Percentiles rank a stretch among this genome's conserved stretches.
These are phyloP conservation scores for Uloborus plumipes DNA, from an alignment of 2,888 invertebrate species.

Conservation along the genomic window DNA sequence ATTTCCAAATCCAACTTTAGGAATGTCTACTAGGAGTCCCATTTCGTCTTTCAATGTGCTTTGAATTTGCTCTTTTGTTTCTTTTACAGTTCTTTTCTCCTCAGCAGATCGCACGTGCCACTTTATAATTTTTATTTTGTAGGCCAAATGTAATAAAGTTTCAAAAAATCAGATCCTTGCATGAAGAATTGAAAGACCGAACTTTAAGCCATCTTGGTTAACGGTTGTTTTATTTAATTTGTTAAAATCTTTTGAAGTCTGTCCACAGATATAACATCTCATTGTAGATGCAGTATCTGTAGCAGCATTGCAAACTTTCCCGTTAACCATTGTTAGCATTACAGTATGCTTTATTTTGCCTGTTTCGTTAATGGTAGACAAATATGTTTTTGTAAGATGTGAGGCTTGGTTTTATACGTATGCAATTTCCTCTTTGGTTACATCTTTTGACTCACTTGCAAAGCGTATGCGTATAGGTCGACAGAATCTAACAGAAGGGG, in stretches of 20 bases:
- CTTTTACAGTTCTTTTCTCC: background rate
- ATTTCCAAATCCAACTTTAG: conserved; percentile 31
- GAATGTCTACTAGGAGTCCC: conserved; percentile 29
- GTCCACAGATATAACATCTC: conserved; percentile 23
- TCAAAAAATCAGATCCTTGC: too few relatives aligned
- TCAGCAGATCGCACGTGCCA: conserved; percentile 7
- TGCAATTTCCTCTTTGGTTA: too few relatives aligned
- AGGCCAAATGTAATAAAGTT: background rate
- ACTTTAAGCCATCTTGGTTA: background rate
- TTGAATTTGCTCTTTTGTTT: conserved; percentile 9
- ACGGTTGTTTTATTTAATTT: conserved; percentile 5
- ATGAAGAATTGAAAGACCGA: background rate
- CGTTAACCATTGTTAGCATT: background rate
- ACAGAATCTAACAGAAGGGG: too few relatives aligned
- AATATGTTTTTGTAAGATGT: too few relatives aligned
- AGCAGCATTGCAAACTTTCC: conserved; percentile 13
- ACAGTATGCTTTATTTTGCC: background rate
- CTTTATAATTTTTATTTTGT: conserved; percentile 17
- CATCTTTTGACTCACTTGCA: too few relatives aligned
- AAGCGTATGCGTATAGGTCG: too few relatives aligned
- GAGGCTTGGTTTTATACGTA: too few relatives aligned
- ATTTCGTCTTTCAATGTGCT: conserved; percentile 10
- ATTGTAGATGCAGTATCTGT: conserved; percentile 12
- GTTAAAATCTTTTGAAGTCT: conserved; percentile 25
- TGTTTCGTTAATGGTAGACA: too few relatives aligned